Evolutionary conservation across 2,888 invertebrate species (phyloP), one percentile per base, ranked within the genome.

Genomic region (Dolomedes plantarius): DNA sequence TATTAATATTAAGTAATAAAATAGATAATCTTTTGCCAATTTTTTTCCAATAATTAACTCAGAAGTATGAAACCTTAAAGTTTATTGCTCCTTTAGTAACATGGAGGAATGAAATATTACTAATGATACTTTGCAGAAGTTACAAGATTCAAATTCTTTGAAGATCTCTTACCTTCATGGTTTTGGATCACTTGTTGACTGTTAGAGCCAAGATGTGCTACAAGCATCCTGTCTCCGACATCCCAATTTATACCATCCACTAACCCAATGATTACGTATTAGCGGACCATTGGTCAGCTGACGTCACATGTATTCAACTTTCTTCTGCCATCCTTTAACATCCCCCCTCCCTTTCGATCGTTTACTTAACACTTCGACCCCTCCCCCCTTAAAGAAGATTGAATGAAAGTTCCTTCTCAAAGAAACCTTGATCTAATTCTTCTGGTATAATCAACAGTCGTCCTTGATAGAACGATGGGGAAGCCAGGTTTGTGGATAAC

Each of bases 371-470:
- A 36, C 9, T 46, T 23, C 64, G 65, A 32, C 65, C 77, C 83
- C 69, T 64, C 41, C 46, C 69, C 29, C 9, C 62, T 27, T 16
- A 9, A 19, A 64, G 39, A 41, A 31, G 19, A 31, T 28, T 39
- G 31, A 46, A 46, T 27, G 39, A 69, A 29, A 69, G 75, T 72
- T 78, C 77, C 73, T 69, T 78, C 62, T 72, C 41, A 28, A 23
- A 56, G 39, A 65, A 75, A 79, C 86, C 86, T 86, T 86, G 86
- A 86, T 86, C 86, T 75, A 86, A 79, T 75, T 86, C 74, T 86
- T 23, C 32, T n/a, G 56, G 39, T 69, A 39, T 83, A 77, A 85
- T 77, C 65, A 85, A 71, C 73, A 39, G 78, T 85, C 77, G 77
- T 65, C 77, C 77, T 77, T 85, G 83, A 73, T 73, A 56, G 23